Conservation (phyloP, 2,888 invertebrate genomes). For the Zele albiditarsus region DNA sequence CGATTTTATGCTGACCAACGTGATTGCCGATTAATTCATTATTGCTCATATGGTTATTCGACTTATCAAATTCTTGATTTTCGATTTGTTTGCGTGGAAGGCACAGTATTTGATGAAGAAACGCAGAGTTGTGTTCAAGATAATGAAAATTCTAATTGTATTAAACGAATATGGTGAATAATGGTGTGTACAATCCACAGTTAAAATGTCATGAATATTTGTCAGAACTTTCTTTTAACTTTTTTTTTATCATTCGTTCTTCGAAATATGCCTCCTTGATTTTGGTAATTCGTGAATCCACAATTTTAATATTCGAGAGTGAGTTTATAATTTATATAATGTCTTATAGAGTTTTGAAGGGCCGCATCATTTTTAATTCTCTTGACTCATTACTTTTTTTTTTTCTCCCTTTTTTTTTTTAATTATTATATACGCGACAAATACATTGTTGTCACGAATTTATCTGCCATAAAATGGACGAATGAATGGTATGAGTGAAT, state of each 20-base stretch:
- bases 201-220: background rate
- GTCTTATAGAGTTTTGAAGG: conserved; percentile 24
- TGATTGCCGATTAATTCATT: conserved; percentile 78
- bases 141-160: conserved; percentile 62
- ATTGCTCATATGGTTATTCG: conserved; percentile 77
- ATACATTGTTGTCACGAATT: background rate
- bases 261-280: conserved; percentile 57
- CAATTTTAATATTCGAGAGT: conserved; percentile 42
- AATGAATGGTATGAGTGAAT: conserved; percentile 50
- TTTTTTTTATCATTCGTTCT: conserved; percentile 33
- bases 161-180: conserved; percentile 61
- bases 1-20: conserved; percentile 76
- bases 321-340: conserved; percentile 23
- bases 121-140: conserved; percentile 74
- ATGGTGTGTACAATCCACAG: background rate
- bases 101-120: conserved; percentile 75
- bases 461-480: conserved; percentile 64
- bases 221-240: conserved; percentile 1
- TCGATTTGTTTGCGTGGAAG: conserved; percentile 77
- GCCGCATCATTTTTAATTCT: background rate
- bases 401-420: background rate
- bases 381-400: conserved; percentile 37
- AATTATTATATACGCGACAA: background rate
- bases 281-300: conserved; percentile 70
- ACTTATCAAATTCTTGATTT: conserved; percentile 76